phyloP scores from a whole-genome alignment of 2,797 vertebrate genomes.

The Leucoraja ocellata region DNA sequence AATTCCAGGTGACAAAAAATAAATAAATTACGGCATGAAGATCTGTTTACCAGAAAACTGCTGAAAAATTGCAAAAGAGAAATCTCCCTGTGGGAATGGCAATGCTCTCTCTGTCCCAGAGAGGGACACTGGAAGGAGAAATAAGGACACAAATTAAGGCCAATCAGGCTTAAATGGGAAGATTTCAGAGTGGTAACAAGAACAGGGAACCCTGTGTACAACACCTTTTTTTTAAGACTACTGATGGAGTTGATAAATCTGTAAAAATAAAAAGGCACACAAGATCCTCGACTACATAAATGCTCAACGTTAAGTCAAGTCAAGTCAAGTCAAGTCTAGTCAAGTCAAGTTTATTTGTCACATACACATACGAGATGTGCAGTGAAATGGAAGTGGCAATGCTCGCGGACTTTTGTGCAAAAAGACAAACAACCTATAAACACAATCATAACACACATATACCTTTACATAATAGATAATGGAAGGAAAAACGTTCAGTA shows the following conservation, averaged over 20 bases:
- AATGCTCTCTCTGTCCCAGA: not conserved
- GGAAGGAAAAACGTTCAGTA: no score
- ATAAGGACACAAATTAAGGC: not conserved
- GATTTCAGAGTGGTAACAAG: not conserved
- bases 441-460: no score
- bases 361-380: no score
- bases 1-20: slow-evolving; percentile 6
- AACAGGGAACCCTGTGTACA: not conserved
- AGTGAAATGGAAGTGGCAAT: no score
- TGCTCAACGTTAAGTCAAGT: no score
- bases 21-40: not conserved
- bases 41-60: not conserved
- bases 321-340: no score
- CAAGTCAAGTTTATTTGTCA: no score
- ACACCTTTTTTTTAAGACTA: not conserved
- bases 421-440: no score
- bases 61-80: not conserved
- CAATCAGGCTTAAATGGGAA: no score
- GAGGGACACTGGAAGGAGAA: not conserved
- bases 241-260: not conserved
- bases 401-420: no score
- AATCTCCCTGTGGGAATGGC: not conserved
- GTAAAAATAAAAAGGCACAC: not conserved
- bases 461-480: no score
- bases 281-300: not conserved